Conservation (phyloP, 2,797 vertebrate genomes). For the Lutjanus campechanus region DNA sequence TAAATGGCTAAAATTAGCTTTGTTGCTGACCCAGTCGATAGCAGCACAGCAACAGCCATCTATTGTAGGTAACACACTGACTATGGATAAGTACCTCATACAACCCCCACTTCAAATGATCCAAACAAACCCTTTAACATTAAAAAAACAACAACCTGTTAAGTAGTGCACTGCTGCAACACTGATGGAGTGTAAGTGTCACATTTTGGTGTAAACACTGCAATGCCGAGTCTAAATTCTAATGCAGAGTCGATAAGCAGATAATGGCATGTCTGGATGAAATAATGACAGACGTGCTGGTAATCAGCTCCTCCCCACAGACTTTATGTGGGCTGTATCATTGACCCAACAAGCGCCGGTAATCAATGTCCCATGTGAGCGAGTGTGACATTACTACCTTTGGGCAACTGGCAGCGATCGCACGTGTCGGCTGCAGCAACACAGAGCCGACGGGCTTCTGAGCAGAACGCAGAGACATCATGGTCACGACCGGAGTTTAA, state of each 20-base stretch:
- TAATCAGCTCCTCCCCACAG: constrained; percentile 14
- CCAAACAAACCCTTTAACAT: too few species aligned
- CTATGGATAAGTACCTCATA: too few species aligned
- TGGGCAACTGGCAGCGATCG: constrained; percentile 50
- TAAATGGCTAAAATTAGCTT: too few species aligned
- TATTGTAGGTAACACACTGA: too few species aligned
- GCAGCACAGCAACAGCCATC: too few species aligned
- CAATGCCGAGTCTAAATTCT: neutral
- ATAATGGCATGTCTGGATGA: constrained; percentile 37
- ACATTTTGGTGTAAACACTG: neutral
- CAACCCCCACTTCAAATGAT: too few species aligned
- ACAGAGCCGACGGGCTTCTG: constrained; percentile 20
- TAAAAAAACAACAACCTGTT: too few species aligned
- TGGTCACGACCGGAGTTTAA: neutral
- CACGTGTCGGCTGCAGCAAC: constrained; percentile 60
- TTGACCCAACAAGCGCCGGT: constrained; percentile 51
- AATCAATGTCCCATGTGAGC: constrained; percentile 74
- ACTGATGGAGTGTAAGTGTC: neutral
- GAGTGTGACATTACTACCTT: constrained; percentile 63
- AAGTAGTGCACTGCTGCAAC: neutral
- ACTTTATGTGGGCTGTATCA: constrained; percentile 38
- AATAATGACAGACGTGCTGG: constrained; percentile 26
- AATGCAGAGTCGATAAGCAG: constrained; percentile 28
- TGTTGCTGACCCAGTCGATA: too few species aligned
- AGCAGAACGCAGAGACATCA: neutral